These are phyloP conservation scores for Syritta pipiens DNA, from an alignment of 2,888 invertebrate genomes.

Conservation along the genomic window DNA sequence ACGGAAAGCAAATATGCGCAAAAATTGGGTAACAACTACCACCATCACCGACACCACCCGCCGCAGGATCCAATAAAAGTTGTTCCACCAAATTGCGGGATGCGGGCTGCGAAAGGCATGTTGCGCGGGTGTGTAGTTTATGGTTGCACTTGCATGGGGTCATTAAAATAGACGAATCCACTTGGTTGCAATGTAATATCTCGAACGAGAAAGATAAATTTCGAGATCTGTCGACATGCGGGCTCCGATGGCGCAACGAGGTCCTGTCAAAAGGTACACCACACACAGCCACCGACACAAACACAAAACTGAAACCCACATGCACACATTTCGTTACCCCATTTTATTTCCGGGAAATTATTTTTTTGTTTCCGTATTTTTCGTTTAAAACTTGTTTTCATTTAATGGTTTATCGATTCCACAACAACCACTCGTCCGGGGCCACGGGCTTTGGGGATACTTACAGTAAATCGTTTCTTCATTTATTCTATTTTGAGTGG, in stretches of 20 bases:
- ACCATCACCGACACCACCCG: slow-evolving; percentile 2
- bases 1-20: slow-evolving; percentile 21
- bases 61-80: slow-evolving; percentile 37
- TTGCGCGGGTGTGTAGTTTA: slow-evolving; percentile 1
- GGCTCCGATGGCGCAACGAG: neutral
- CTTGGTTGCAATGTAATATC: slow-evolving; percentile 18
- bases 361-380: slow-evolving; percentile 9
- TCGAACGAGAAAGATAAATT: slow-evolving; percentile 26
- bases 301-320: too few species aligned
- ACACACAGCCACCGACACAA: too few species aligned
- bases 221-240: slow-evolving; percentile 3
- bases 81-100: slow-evolving; percentile 6
- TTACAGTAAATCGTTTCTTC: slow-evolving; percentile 38
- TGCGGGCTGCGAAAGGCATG: too few species aligned
- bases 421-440: slow-evolving; percentile 6
- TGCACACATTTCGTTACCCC: neutral
- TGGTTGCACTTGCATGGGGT: slow-evolving; percentile 14
- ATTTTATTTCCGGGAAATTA: slow-evolving; percentile 25
- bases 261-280: neutral
- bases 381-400: slow-evolving; percentile 18
- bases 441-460: slow-evolving; percentile 14
- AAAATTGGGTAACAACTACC: neutral
- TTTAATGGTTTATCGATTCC: slow-evolving; percentile 38
- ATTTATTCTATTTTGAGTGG: slow-evolving; percentile 36
- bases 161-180: slow-evolving; percentile 46